Evolutionary conservation across 2,797 vertebrate genomes (phyloP).

Genomic region (Karalla daura): DNA sequence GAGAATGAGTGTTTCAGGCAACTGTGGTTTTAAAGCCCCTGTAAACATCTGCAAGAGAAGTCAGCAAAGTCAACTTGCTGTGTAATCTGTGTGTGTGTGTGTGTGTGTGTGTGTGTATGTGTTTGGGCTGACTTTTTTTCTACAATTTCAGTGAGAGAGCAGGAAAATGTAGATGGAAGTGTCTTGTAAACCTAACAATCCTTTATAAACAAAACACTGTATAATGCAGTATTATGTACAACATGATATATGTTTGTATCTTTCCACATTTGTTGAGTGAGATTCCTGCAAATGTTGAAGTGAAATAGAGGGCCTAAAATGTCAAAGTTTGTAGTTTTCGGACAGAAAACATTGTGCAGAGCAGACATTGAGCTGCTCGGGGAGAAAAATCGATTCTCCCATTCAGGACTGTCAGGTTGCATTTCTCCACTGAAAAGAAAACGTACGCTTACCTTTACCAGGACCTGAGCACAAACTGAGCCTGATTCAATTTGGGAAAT

Average conservation of each 20-base stretch:
- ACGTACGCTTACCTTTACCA: not conserved
- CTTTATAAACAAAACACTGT: not conserved
- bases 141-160: no score
- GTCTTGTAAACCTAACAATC: not conserved
- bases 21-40: slow-evolving; percentile 26
- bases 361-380: not conserved
- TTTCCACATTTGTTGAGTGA: not conserved
- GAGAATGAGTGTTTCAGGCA: slow-evolving; percentile 1
- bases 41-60: slow-evolving; percentile 30
- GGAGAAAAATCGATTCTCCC: slow-evolving; percentile 32
- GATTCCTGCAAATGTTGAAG: not conserved
- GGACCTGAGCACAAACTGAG: not conserved
- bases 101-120: not conserved
- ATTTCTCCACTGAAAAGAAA: slow-evolving; percentile 15
- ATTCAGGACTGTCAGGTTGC: slow-evolving; percentile 1
- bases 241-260: not conserved
- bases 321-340: not conserved
- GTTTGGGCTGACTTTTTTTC: no score
- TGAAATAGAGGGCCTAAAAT: not conserved
- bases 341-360: not conserved
- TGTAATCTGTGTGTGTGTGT: not conserved
- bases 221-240: not conserved
- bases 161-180: no score
- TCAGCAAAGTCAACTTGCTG: slow-evolving; percentile 10
- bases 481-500: not conserved